Conservation (phyloP, 2,888 invertebrate species). For the Adela reaumurella region DNA sequence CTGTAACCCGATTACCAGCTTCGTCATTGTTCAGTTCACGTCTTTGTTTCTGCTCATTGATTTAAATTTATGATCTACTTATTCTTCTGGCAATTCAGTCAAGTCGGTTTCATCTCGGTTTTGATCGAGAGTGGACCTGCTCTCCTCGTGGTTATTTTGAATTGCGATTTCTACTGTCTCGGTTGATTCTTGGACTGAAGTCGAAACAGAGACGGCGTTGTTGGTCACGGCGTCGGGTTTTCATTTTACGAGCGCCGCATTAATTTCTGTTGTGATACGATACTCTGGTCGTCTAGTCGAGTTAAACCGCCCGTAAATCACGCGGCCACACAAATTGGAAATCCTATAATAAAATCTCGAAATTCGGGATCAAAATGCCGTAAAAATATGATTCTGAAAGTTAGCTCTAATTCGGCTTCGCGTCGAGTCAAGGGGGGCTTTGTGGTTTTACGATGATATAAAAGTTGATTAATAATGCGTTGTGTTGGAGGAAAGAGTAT, state of each 20-base stretch:
- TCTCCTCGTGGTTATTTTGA: too few relatives aligned
- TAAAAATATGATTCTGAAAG: conserved; percentile 43
- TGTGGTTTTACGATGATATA: conserved; percentile 45
- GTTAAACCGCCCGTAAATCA: conserved; percentile 44
- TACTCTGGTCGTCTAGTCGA: conserved; percentile 9
- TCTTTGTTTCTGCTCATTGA: too few relatives aligned
- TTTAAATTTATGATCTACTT: too few relatives aligned
- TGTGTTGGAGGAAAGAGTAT: conserved; percentile 17
- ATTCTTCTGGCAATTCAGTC: too few relatives aligned
- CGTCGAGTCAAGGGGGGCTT: neutral
- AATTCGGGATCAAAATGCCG: conserved; percentile 49
- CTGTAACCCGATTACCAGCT: too few relatives aligned
- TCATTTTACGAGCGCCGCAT: neutral
- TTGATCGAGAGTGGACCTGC: too few relatives aligned
- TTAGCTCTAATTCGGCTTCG: conserved; percentile 36
- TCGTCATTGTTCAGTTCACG: too few relatives aligned
- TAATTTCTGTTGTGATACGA: neutral
- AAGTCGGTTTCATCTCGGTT: too few relatives aligned
- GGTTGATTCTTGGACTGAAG: too few relatives aligned
- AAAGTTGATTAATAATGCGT: conserved; percentile 47
- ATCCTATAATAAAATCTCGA: conserved; percentile 36
- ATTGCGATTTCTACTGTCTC: too few relatives aligned
- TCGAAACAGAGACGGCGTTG: too few relatives aligned
- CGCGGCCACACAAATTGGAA: conserved; percentile 39
- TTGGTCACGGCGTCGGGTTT: neutral